Evolutionary conservation across 1,140 invertebrate genomes (phyloP).

Genomic region (Drosophila pruinosa): DNA sequence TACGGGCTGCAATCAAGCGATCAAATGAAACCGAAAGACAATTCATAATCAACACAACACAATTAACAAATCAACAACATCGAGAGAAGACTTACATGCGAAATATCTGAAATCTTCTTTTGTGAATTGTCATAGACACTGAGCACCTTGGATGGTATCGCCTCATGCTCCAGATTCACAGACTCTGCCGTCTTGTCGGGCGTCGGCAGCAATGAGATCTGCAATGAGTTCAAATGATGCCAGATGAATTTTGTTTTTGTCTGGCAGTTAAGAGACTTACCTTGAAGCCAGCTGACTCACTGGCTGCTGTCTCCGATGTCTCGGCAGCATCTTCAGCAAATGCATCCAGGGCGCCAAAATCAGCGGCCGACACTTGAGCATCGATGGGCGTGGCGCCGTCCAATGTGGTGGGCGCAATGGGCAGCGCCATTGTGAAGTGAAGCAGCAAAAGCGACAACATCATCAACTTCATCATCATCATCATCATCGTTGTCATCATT

Average conservation of each 20-base stretch:
- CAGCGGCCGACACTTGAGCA: conserved; percentile 56
- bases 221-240: no score
- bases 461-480: conserved; percentile 1
- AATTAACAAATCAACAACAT: background rate
- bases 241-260: no score
- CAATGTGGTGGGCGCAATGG: conserved; percentile 55
- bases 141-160: conserved; percentile 70
- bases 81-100: conserved; percentile 49
- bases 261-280: conserved; percentile 30
- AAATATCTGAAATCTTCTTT: conserved; percentile 62
- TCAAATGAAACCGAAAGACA: no score
- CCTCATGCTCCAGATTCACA: conserved; percentile 77
- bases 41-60: background rate
- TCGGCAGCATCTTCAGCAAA: conserved; percentile 62
- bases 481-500: conserved; percentile 1
- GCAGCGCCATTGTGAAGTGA: conserved; percentile 10
- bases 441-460: conserved; percentile 11
- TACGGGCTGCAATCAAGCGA: conserved; percentile 69
- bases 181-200: conserved; percentile 70
- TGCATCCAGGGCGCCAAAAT: conserved; percentile 61
- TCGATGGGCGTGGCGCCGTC: conserved; percentile 72
- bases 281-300: conserved; percentile 66
- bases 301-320: conserved; percentile 45
- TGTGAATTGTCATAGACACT: conserved; percentile 73
- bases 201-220: conserved; percentile 66